Evolutionary conservation across 2,797 vertebrate species (phyloP).

Genomic region (Sebastes goodei): DNA sequence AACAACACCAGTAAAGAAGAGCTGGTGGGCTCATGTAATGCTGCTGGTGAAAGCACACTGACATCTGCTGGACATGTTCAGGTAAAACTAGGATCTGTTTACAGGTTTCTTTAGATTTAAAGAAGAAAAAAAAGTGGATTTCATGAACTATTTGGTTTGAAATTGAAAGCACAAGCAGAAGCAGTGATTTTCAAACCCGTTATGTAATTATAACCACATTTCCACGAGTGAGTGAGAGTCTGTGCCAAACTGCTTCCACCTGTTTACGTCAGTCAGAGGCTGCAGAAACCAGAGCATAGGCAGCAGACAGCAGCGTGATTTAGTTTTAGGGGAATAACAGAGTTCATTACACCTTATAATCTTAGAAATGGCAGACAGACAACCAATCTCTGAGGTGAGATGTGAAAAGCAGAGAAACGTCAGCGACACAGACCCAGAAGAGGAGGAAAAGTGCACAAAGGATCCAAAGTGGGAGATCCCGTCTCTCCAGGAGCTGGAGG

Average conservation of each 20-base stretch:
- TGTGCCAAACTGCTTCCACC: constrained; percentile 49
- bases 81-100: neutral
- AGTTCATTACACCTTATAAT: neutral
- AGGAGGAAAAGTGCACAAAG: constrained; percentile 3
- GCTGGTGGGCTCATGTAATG: neutral
- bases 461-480: constrained; percentile 43
- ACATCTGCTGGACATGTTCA: constrained; percentile 55
- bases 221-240: neutral
- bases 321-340: neutral
- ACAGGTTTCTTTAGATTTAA: neutral
- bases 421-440: neutral
- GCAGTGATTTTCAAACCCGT: neutral
- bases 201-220: neutral
- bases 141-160: neutral
- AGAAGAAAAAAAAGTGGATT: neutral
- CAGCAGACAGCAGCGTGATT: constrained; percentile 1
- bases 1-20: constrained; percentile 49
- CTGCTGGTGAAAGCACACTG: constrained; percentile 33
- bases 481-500: constrained; percentile 86
- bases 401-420: neutral
- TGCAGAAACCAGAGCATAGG: neutral
- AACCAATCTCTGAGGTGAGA: neutral
- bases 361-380: constrained; percentile 29
- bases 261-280: constrained; percentile 55
- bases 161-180: neutral